A percentile compares a stretch with the other conserved stretches of the same genome.
Evolutionary conservation across 2,888 invertebrate species (phyloP).

Genomic region (Drosophila buzzatii): DNA sequence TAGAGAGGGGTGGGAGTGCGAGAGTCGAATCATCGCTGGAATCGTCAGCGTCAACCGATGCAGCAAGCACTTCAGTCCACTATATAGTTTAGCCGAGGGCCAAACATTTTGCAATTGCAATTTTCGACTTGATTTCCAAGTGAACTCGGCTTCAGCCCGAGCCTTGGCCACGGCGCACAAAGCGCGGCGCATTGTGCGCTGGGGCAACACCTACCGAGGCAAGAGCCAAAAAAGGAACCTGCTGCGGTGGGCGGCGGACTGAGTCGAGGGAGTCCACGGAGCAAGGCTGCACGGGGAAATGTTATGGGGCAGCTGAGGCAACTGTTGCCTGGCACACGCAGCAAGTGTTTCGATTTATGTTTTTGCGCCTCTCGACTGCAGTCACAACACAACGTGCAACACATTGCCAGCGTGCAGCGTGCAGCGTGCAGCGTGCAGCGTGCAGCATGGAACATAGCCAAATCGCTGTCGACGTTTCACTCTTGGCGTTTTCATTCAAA

Average conservation of each 20-base stretch:
- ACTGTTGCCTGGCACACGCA: conserved; percentile 50
- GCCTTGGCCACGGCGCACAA: neutral
- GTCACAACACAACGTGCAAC: conserved; percentile 59
- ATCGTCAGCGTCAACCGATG: conserved; percentile 41
- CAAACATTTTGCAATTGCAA: conserved; percentile 81
- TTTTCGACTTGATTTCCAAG: conserved; percentile 80
- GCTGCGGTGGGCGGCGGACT: conserved; percentile 60
- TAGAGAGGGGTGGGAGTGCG: neutral
- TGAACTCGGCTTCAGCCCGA: conserved; percentile 42
- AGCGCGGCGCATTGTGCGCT: conserved; percentile 25
- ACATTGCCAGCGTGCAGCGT: conserved; percentile 6
- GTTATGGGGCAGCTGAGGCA: conserved; percentile 3
- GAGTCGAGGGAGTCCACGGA: conserved; percentile 1
- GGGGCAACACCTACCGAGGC: conserved; percentile 74
- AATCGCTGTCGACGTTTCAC: conserved; percentile 50
- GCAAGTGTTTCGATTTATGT: conserved; percentile 82
- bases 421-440: neutral
- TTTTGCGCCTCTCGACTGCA: conserved; percentile 77
- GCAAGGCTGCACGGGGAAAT: neutral
- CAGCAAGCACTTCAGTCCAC: conserved; percentile 56
- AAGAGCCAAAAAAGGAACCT: conserved; percentile 42
- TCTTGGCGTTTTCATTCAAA: conserved; percentile 78
- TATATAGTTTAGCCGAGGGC: conserved; percentile 64
- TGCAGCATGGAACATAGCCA: conserved; percentile 6
- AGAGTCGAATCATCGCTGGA: conserved; percentile 13